These are phyloP conservation scores for Madoqua kirkii DNA, from an alignment of 2,113 vertebrate species.

Conservation along the genomic window DNA sequence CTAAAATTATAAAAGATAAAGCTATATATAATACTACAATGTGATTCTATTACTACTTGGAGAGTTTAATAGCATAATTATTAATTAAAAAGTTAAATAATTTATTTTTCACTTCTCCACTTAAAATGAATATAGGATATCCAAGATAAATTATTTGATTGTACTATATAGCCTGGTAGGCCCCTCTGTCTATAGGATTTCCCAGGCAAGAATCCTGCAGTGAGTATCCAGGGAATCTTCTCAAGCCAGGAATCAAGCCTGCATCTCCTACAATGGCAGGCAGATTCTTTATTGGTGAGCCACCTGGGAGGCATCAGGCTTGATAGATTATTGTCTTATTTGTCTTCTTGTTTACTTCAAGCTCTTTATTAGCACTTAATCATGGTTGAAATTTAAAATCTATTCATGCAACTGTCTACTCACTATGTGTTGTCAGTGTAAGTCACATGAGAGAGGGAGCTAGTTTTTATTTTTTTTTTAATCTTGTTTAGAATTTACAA, in stretches of 20 bases:
- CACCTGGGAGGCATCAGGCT: neutral
- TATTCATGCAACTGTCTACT: neutral
- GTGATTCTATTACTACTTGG: neutral
- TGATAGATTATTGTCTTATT: neutral
- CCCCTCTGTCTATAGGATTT: neutral
- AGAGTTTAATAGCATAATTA: fast-evolving
- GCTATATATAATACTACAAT: neutral
- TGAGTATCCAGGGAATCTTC: neutral
- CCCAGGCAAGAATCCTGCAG: neutral
- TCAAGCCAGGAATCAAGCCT: neutral
- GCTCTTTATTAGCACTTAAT: neutral
- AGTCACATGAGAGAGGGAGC: neutral
- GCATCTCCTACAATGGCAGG: neutral
- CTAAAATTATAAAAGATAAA: neutral
- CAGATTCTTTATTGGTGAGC: neutral
- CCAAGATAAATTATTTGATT: neutral
- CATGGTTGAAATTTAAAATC: neutral
- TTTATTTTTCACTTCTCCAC: neutral
- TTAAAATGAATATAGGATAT: neutral
- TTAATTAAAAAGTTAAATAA: neutral
- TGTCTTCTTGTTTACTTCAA: neutral
- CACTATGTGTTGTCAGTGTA: neutral
- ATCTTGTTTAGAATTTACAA: neutral
- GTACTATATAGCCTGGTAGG: neutral
- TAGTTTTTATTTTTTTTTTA: neutral